Conservation (phyloP, 2,797 vertebrate genomes). For the Mormyrus hasselquistii region DNA sequence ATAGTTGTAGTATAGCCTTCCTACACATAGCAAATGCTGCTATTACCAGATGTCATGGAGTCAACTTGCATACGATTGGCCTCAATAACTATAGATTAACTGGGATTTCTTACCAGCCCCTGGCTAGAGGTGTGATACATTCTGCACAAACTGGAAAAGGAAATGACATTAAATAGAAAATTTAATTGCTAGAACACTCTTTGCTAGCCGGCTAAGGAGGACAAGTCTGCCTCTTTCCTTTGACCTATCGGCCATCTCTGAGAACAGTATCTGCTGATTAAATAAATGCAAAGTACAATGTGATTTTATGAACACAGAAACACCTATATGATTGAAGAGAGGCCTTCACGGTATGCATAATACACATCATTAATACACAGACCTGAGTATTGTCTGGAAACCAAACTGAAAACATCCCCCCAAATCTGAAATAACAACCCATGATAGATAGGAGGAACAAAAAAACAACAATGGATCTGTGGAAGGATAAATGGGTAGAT, state of each 20-base stretch:
- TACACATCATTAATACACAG: background rate
- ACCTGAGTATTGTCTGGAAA: background rate
- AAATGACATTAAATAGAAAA: background rate
- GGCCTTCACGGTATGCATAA: background rate
- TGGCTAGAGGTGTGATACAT: constrained; percentile 44
- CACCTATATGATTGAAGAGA: background rate
- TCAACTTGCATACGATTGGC: background rate
- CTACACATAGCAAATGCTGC: background rate
- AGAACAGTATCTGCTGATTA: background rate
- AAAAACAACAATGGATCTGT: constrained; percentile 19
- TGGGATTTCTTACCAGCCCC: constrained; percentile 65
- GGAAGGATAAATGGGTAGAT: constrained; percentile 21
- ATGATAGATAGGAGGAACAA: background rate
- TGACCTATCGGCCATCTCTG: background rate
- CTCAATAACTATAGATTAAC: background rate
- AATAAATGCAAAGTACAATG: background rate
- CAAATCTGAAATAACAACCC: background rate
- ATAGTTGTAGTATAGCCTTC: background rate
- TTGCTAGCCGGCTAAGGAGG: background rate
- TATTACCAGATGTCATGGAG: background rate
- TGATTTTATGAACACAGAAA: background rate
- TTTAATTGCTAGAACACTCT: background rate
- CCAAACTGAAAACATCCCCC: background rate
- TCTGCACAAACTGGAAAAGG: constrained; percentile 25
- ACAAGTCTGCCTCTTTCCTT: background rate